A percentile compares a stretch with the other conserved stretches of the same genome.
phyloP scores from a whole-genome alignment of 2,113 vertebrate species.

The Puffinus mauretanicus region DNA sequence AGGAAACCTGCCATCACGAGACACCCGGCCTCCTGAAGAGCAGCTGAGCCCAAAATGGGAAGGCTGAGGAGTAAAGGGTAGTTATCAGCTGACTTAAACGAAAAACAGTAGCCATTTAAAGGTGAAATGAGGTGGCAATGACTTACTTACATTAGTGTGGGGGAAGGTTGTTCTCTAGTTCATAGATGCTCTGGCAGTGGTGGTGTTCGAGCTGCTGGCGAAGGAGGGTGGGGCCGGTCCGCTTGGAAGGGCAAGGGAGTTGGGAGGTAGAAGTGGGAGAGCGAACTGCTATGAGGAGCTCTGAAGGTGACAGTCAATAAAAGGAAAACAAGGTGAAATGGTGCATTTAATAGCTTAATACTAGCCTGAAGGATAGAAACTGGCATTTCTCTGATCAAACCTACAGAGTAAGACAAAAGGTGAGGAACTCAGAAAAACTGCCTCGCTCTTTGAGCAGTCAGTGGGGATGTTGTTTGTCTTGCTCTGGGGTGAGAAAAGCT shows the following conservation, averaged over 20 bases:
- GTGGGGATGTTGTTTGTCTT: not conserved
- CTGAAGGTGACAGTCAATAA: constrained; percentile 22
- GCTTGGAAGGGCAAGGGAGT: not conserved
- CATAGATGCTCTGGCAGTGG: not conserved
- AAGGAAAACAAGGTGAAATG: constrained; percentile 31
- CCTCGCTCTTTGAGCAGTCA: not conserved
- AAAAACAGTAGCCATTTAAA: constrained; percentile 10
- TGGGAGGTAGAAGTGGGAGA: not conserved
- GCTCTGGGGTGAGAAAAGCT: not conserved
- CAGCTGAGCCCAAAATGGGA: constrained; percentile 41
- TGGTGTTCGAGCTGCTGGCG: not conserved
- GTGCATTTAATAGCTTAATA: constrained; percentile 16
- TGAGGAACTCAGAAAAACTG: not conserved
- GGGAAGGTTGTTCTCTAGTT: constrained; percentile 16
- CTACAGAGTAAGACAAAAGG: not conserved
- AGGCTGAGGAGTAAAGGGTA: constrained; percentile 12
- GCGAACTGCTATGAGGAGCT: not conserved
- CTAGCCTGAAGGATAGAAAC: constrained; percentile 13
- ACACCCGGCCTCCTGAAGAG: constrained; percentile 25
- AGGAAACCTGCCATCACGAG: constrained; percentile 49
- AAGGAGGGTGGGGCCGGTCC: not conserved
- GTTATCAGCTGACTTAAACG: constrained; percentile 10
- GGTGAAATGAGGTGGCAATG: constrained; percentile 51
- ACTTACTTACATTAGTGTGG: constrained; percentile 13
- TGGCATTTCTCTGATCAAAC: constrained; percentile 1